Base-by-base conservation (phyloP, 1,140 invertebrate species). In the Eubasilissa regina region DNA sequence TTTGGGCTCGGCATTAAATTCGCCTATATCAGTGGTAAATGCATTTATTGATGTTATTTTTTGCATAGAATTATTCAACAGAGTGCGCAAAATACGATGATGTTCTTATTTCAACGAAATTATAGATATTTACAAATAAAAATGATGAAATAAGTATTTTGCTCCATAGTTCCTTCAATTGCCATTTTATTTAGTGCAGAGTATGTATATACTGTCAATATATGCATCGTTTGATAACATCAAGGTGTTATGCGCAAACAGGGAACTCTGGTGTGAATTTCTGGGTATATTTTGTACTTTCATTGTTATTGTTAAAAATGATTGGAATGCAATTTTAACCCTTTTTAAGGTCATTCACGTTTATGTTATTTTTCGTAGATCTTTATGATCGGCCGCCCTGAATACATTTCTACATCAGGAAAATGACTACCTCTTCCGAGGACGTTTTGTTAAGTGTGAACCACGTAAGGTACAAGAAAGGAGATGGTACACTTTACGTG, bases 391-490 rank as follows among this genome's bases (percentile, higher is more conserved):
- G 78, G 55, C 81, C 78, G 44, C 81, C 80, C 53, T 82, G 77
- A 82, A 44, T 75, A 53, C 3, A 7, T 17, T 21, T 58, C 55
- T 70, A 51, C 64, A 74, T 53, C 74, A 72, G 53, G 43, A 77
- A 73, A 60, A 95, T 95, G 94, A 94, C 94, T 83, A 94, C 94
- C 60, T 95, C 94, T 47, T 95, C 94, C 13, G 98, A 99, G 91
- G 97, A 99, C 89, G 96, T 99, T 51, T 89, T 98, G 79, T 90
- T 98, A 80, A 96, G 97, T 91, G 94, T 99, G 79, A 93, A 94
- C 76, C 92, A 97, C 89, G 97, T 99, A 21, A 93, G 96, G 77
- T 97, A 96, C 85, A 99, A 99, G 88, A 99, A 99, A 89, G 95
- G 96, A 79, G 97, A 99, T 90, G 98, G 98, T 8, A 97, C 95